Conservation (phyloP, 2,888 invertebrate species). For the Macrophya alboannulata region DNA sequence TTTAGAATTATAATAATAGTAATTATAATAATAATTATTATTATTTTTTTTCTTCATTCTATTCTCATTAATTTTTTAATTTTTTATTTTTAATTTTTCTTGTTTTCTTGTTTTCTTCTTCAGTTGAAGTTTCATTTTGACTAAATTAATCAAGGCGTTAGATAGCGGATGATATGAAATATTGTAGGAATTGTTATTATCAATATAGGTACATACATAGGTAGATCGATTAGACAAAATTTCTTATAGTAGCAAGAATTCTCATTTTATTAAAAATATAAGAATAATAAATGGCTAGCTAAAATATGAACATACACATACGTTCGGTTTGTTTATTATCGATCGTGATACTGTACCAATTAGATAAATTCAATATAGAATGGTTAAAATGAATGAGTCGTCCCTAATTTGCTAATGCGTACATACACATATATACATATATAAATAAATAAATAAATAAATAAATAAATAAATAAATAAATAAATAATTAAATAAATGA, state of each 20-base stretch:
- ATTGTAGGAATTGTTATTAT: not conserved
- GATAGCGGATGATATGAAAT: not conserved
- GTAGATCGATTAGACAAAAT: conserved; percentile 5
- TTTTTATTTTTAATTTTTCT: not conserved
- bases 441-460: not conserved
- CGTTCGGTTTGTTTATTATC: conserved; percentile 15
- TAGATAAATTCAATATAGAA: conserved; percentile 33
- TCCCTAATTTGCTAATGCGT: not conserved
- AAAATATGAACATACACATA: not conserved
- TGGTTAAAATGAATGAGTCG: conserved; percentile 17
- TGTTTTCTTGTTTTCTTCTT: not conserved
- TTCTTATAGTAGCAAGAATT: not conserved
- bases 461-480: not conserved
- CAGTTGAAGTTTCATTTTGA: not conserved
- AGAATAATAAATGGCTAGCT: not conserved
- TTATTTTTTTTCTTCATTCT: not conserved
- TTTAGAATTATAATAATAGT: not conserved
- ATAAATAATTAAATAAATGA: not conserved
- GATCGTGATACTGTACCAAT: conserved; percentile 1
- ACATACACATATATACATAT: not conserved
- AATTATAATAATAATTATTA: no score
- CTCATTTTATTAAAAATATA: conserved; percentile 9
- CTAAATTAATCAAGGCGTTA: not conserved
- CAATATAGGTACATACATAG: not conserved
- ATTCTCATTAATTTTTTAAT: not conserved